phyloP scores from a whole-genome alignment of 2,113 vertebrate species.

The Hiodon alosoides region DNA sequence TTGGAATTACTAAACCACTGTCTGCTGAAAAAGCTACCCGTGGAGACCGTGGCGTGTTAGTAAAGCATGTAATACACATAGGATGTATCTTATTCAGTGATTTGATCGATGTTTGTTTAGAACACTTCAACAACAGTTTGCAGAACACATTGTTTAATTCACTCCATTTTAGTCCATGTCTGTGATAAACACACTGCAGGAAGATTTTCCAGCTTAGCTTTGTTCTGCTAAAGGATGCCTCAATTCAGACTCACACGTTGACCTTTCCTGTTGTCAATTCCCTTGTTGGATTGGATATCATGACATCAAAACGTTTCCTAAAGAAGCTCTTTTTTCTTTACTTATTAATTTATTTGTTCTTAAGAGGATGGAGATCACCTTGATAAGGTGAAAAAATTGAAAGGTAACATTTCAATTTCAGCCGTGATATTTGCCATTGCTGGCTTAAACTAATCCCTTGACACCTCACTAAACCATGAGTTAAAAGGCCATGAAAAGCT shows the following conservation, averaged over 20 bases:
- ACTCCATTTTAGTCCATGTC: too few species aligned
- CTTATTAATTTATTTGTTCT: not conserved
- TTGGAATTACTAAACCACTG: not conserved
- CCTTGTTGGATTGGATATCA: not conserved
- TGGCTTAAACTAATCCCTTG: not conserved
- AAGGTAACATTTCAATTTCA: slow-evolving; percentile 7
- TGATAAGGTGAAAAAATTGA: slow-evolving; percentile 6
- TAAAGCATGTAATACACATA: too few species aligned
- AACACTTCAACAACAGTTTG: too few species aligned
- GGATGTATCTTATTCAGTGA: too few species aligned
- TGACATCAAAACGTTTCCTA: slow-evolving; percentile 1
- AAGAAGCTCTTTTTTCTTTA: slow-evolving; percentile 1
- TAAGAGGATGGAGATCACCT: not conserved
- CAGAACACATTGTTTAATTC: too few species aligned
- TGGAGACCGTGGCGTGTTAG: too few species aligned
- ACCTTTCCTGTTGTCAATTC: slow-evolving; percentile 10
- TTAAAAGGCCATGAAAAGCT: not conserved
- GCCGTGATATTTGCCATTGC: not conserved
- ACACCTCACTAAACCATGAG: not conserved
- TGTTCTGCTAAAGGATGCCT: not conserved
- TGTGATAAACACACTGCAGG: too few species aligned
- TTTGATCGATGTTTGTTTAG: too few species aligned
- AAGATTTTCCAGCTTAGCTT: too few species aligned
- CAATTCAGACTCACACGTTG: not conserved
- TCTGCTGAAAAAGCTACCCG: not conserved